These are phyloP conservation scores for Priocnemis perturbator DNA, from an alignment of 2,888 invertebrate genomes.

Conservation along the genomic window DNA sequence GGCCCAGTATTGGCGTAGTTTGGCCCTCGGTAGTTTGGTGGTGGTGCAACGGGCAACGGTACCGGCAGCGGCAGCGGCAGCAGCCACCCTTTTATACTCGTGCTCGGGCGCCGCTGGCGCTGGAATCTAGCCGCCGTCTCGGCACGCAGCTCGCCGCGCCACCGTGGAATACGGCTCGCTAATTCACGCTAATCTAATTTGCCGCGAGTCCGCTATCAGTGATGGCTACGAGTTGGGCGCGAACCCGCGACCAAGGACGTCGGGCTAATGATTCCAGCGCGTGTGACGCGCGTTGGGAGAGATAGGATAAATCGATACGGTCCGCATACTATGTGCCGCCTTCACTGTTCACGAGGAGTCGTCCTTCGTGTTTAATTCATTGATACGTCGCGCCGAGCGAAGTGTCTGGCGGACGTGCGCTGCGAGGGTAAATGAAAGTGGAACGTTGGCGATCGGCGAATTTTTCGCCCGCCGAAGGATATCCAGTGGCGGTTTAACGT, in stretches of 20 bases:
- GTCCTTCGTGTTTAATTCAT: no score
- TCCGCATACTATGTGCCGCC: neutral
- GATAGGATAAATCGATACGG: no score
- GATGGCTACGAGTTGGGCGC: conserved; percentile 58
- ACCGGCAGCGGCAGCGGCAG: conserved; percentile 15
- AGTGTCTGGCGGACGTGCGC: no score
- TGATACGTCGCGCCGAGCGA: no score
- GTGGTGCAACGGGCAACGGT: conserved; percentile 14
- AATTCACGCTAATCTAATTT: conserved; percentile 69
- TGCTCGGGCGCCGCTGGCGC: conserved; percentile 29
- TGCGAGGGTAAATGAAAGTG: no score
- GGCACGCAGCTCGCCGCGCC: conserved; percentile 39
- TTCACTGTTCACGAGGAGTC: neutral
- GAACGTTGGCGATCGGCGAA: no score
- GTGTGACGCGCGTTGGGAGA: no score
- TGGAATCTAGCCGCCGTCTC: conserved; percentile 59
- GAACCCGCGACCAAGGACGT: conserved; percentile 17
- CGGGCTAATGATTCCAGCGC: no score
- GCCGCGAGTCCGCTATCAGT: conserved; percentile 53
- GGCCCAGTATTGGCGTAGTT: neutral
- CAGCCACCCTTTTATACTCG: conserved; percentile 47
- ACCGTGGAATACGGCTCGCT: conserved; percentile 62
- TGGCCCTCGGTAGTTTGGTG: conserved; percentile 11
- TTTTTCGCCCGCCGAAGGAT: no score
- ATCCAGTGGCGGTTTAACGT: no score